Evolutionary conservation across 2,888 invertebrate species (phyloP), one percentile per base, ranked within the genome.

Genomic region (Melanchra persicariae): DNA sequence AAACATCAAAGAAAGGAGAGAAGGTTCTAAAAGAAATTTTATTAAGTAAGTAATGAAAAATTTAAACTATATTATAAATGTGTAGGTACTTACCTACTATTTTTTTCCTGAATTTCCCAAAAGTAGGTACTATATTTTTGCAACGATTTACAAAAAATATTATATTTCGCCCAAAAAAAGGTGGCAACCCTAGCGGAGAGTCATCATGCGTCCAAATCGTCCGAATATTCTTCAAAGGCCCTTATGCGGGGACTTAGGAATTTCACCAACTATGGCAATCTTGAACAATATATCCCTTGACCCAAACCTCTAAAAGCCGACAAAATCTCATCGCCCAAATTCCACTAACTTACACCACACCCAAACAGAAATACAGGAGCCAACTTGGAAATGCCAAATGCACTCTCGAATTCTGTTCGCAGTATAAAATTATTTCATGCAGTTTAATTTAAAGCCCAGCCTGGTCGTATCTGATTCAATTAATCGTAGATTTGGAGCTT

Each of bases 351-450:
- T 82, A 74, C 45, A 80, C 86, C 84, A 84, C 54, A 51, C 67
- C n/a, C 26, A 24, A 61, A 59, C 73, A 73, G 71, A 79, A 84
- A 77, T 79, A 51, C 79, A 67, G 70, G 70, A 84, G 74, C 69
- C 73, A 75, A 79, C 76, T 75, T 69, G 58, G 73, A 83, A 84
- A 84, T 85, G 78, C 73, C 77, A 74, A 84, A 81, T 73, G 74
- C 74, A 84, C 69, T 65, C 70, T 74, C 72, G 58, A 79, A 81
- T 74, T 79, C 70, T 74, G 57, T 70, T 58, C 52, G 45, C 26
- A 77, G 34, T 77, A 72, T 77, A 70, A 77, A 71, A 76, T 79
- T 70, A 72, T 71, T 82, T 59, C 52, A 70, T 55, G 60, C 61
- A 69, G 26, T 75, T 75, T 52, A 67, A 71, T 37, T 15, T 60